Base-by-base conservation (phyloP, 2,797 vertebrate species). In the Menidia menidia region DNA sequence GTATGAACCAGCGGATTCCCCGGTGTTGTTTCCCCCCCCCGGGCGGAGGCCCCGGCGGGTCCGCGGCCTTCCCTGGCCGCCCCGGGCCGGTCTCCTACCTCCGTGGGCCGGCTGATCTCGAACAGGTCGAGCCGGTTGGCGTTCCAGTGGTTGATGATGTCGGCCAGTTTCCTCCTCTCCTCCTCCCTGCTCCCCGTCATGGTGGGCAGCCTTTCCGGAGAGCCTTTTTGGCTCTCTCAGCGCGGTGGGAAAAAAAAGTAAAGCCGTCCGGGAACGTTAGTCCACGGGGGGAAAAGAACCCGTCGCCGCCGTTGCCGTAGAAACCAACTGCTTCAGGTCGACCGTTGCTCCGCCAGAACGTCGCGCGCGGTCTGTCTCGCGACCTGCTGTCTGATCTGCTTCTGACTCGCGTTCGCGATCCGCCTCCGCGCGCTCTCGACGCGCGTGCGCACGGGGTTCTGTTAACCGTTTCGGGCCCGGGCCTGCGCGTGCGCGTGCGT, bases 111-210 rank as follows among this genome's bases (percentile, higher is more conserved):
- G 94, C 97, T 99, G 95, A 98, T 99, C 92, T 99, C 97, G 92
- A 98, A 99, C 96, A 99, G 96, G 96, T 99, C 97, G 93, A 99
- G 97, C 95, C 97, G 96, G 97, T 98, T 99, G 91, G 97, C 97
- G 96, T 99, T 99, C 97, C 97, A 99, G 94, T 98, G 97, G 95
- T 96, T 98, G 92, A 99, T 99, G 94, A 98, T 99, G 94, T 99
- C 97, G 90, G 96, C 97, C 91, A 99, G 96, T 89, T 98, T 99
- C 92, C 97, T 96, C 95, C 97, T 96, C 94, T 99, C 97, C 94
- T 98, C 97, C 93, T 98, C 97, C 89, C 97, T 95, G 91, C 95
- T 96, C 84, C 96, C 95, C 90, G 96, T 93, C 94, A 97, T 97
- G 78, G 86, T 94, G 87, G 78, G 87, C 85, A 64, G 75, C 53